Base-by-base conservation (phyloP, 30 jellyfish, hydroid and myxozoan genomes). In the Chironex yamaguchii region DNA sequence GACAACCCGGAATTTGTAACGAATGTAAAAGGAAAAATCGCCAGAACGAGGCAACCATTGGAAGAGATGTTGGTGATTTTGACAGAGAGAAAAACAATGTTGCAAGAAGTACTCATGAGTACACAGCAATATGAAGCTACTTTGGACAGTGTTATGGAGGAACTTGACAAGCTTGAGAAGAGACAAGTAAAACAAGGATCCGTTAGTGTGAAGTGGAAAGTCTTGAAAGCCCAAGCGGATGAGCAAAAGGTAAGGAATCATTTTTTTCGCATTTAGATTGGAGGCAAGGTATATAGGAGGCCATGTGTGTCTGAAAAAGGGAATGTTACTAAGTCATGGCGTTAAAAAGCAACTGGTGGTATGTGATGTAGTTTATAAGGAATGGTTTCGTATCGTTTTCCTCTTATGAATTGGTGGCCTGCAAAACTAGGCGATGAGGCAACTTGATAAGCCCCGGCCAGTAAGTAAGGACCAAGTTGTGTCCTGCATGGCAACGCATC, bases 1-100 rank as follows among this genome's bases (percentile, higher is more conserved):
- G 97, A 93, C 76, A 87, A 87, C 78, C 97, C 97, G 0, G 92
- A 82, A 34, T 93, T 93, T 63, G 64, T 95, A 62, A 76, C 96
- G 3, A 87, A 72, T 52, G 91, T 93, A 62, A 80, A 82, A 25
- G 82, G 81, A 24, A 87, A 75, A 51, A 28, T 93, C 12, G 29
- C 96, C 1, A 82, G 71, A 25, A 88, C 88, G 36, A 69, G 82
- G 76, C 21, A 81, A 68, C 98, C 98, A 2, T 85, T 93, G 32
- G 76, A 83, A 17, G 97, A 83, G 49, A 54, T 93, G 49, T 29
- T 76, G 2, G 67, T 51, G 0, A 29, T 93, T 25, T 68, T 93
- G 62, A 82, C 65, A 3, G 96, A 88, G 26, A 80, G 96, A 31
- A 81, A 65, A 63, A 34, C 73, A 25, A 48, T 87, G 65, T 84